Base-by-base conservation (phyloP, 2,113 vertebrate genomes). In the Salvelinus fontinalis region DNA sequence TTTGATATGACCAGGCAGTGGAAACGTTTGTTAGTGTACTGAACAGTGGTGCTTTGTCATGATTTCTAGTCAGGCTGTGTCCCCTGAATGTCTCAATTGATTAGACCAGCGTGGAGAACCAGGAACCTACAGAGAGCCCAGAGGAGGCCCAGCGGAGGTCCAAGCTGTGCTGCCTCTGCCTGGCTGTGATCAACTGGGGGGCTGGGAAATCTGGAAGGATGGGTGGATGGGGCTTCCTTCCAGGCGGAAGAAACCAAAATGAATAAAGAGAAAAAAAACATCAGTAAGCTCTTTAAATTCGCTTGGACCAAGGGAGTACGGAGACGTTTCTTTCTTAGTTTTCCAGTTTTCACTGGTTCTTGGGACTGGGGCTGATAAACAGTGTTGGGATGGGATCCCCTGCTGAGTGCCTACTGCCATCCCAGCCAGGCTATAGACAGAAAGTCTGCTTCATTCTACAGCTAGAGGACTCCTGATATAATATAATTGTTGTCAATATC, bases 281-380 rank as follows among this genome's bases (percentile, higher is more conserved):
- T 76, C 75, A 76, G 80, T 54, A 84, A 83, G 73, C 79, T 79
- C 64, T 85, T 86, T 89, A 86, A 90, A 89, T 90, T 77, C 54
- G 76, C 84, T 75, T 70, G 70, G 84, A 84, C 76, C 65, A 39
- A 44, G 39, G 39, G 8, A 12, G 39, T 44, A 44, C 2, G 2
- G 39, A 44, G 39, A 44, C 9, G 62, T 79, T 74, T 82, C 79
- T 79, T 83, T 84, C 83, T 24, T 44, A 12, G 39, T 12, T 44
- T 44, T 44, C 8, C 39, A 11, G 20, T 75, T 69, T 69, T 29
- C 49, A n/a, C n/a, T 51, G 8, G 65, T 67, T 57, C 31, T 60
- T 74, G 5, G 60, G 24, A 60, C 69, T 66, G 44, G 51, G 48
- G 67, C 69, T 74, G 69, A 69, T 31, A 81, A 77, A 76, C 54